These are phyloP conservation scores for Thryonomys swinderianus DNA, from an alignment of 2,113 vertebrate genomes.

Conservation along the genomic window DNA sequence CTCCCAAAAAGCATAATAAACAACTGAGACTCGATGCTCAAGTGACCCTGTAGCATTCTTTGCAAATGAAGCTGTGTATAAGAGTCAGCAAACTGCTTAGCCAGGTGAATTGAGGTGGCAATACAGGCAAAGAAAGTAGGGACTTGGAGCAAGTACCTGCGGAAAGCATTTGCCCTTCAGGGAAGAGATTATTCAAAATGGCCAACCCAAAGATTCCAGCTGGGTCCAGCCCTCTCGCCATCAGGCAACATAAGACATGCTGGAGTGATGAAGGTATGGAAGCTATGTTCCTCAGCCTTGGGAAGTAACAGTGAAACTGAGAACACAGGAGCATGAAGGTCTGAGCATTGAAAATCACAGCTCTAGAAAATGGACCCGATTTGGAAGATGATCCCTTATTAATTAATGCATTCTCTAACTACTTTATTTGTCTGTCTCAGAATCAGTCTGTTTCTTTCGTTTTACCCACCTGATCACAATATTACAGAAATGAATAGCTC, in stretches of 20 bases:
- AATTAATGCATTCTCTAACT: neutral
- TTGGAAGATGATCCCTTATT: neutral
- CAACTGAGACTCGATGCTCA: neutral
- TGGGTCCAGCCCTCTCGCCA: neutral
- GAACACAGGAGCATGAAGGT: neutral
- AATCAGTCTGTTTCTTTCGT: neutral
- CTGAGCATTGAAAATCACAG: neutral
- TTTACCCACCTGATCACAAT: neutral
- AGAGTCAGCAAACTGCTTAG: neutral
- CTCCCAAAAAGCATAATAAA: neutral
- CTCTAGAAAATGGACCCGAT: neutral
- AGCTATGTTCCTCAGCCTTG: neutral
- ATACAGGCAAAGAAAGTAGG: neutral
- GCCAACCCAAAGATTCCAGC: conserved; percentile 52
- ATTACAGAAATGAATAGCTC: conserved; percentile 31
- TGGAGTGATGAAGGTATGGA: neutral
- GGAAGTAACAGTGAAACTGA: neutral
- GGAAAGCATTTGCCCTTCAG: conserved; percentile 16
- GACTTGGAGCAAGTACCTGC: neutral
- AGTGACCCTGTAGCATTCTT: neutral
- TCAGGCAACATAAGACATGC: conserved; percentile 1
- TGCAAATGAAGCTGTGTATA: conserved; percentile 5
- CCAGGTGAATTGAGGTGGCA: neutral
- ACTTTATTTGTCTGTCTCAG: neutral
- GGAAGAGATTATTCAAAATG: conserved; percentile 48